A percentile compares a stretch with the other conserved stretches of the same genome.
These are phyloP conservation scores for Cotesia glomerata DNA, from an alignment of 1,140 invertebrate genomes.

Conservation along the genomic window DNA sequence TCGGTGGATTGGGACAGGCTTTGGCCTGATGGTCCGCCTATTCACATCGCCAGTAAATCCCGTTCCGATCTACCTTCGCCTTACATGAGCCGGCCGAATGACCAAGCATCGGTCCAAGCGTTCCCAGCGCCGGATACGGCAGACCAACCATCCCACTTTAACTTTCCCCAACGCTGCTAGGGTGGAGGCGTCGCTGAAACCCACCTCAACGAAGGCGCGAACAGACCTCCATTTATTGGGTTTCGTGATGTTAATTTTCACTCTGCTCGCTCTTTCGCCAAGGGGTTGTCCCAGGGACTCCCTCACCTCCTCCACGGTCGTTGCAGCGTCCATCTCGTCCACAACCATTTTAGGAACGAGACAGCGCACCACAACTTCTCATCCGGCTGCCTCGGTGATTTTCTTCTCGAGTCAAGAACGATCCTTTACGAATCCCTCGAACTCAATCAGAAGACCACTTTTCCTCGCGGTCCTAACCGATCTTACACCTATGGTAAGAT, in stretches of 20 bases:
- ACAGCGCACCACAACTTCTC: not conserved
- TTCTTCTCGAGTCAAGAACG: too few relatives aligned
- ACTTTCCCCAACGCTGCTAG: not conserved
- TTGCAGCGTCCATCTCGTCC: too few relatives aligned
- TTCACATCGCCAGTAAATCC: not conserved
- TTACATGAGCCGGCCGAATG: not conserved
- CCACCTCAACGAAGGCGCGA: not conserved
- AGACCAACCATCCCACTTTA: not conserved
- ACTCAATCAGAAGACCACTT: not conserved
- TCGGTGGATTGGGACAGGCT: not conserved
- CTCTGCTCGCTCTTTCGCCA: not conserved
- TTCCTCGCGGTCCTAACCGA: not conserved
- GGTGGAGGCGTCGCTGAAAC: not conserved
- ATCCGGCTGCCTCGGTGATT: not conserved
- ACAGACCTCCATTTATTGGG: not conserved
- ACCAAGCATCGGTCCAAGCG: not conserved
- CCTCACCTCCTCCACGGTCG: too few relatives aligned
- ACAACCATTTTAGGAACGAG: too few relatives aligned
- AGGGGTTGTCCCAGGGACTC: too few relatives aligned
- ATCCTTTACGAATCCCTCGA: not conserved
- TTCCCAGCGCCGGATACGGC: not conserved
- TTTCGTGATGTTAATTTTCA: not conserved
- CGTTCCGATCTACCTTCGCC: not conserved
- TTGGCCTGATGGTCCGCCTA: not conserved
- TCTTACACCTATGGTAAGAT: not conserved